Conservation (phyloP, 2,888 invertebrate genomes). For the Gymnoscelis rufifasciata region DNA sequence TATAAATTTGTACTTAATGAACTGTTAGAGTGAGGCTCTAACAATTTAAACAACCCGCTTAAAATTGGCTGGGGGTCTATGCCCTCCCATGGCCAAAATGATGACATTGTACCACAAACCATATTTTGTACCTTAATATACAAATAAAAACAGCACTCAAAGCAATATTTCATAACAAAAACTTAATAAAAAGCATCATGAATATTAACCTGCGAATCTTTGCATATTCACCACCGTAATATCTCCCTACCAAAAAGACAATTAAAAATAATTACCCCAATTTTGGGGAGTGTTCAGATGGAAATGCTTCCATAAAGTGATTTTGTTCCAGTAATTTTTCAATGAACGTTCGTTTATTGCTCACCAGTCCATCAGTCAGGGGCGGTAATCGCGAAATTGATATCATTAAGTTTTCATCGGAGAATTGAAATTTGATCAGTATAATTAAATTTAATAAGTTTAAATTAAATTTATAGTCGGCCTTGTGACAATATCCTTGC, state of each 20-base stretch:
- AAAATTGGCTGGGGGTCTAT: too few relatives aligned
- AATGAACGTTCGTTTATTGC: constrained; percentile 28
- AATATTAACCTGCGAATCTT: not conserved
- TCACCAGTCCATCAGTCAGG: constrained; percentile 13
- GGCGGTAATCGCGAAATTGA: constrained; percentile 8
- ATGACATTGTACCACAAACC: too few relatives aligned
- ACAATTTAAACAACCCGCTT: too few relatives aligned
- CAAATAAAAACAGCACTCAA: not conserved
- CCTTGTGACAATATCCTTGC: too few relatives aligned
- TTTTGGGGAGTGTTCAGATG: constrained; percentile 21
- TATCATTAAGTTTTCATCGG: constrained; percentile 10
- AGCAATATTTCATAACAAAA: not conserved
- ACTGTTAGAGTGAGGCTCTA: too few relatives aligned
- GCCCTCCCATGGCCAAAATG: too few relatives aligned
- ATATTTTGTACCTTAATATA: too few relatives aligned
- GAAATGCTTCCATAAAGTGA: constrained; percentile 27
- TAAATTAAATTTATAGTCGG: too few relatives aligned
- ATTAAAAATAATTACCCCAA: constrained; percentile 23
- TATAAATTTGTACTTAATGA: too few relatives aligned
- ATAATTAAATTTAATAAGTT: too few relatives aligned
- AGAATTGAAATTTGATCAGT: too few relatives aligned
- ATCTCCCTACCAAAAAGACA: constrained; percentile 8
- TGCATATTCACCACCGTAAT: not conserved
- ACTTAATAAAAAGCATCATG: not conserved
- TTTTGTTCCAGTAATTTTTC: constrained; percentile 25